Percentiles rank a stretch among this genome's conserved stretches.
Evolutionary conservation across 2,797 vertebrate genomes (phyloP).

Genomic region (Furcifer pardalis): DNA sequence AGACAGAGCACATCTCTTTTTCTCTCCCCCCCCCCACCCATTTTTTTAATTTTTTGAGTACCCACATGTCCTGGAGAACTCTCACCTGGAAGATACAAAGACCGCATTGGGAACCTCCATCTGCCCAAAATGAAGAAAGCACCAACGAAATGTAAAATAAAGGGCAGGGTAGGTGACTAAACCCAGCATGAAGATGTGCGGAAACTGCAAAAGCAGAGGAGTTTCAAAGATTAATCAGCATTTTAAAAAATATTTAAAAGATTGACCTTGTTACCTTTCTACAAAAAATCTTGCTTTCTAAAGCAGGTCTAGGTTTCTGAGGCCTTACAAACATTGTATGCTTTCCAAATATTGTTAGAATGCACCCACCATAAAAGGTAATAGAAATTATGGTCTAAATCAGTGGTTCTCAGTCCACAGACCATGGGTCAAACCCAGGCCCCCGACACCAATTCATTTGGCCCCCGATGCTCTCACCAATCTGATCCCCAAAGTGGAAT

Average conservation of each 20-base stretch:
- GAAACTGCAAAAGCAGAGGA: neutral
- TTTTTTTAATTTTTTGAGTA: too few relatives aligned
- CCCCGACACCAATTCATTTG: too few relatives aligned
- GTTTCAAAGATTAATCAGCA: neutral
- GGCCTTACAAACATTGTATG: neutral
- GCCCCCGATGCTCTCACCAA: too few relatives aligned
- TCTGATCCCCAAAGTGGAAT: too few relatives aligned
- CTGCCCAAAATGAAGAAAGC: neutral
- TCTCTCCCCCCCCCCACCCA: too few relatives aligned
- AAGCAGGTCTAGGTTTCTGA: neutral
- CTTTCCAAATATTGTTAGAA: neutral
- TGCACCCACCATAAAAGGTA: neutral
- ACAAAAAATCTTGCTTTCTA: neutral
- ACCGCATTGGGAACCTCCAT: constrained; percentile 16
- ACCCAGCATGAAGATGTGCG: constrained; percentile 11
- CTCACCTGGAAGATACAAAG: constrained; percentile 35
- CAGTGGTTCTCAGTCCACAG: too few relatives aligned
- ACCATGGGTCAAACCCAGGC: too few relatives aligned
- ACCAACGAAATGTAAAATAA: neutral
- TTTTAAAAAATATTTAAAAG: neutral
- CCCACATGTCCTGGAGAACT: neutral
- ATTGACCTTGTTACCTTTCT: neutral
- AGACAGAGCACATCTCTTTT: too few relatives aligned
- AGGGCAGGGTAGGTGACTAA: neutral
- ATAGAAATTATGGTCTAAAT: too few relatives aligned